These are phyloP conservation scores for Semicossyphus pulcher DNA, from an alignment of 2,113 vertebrate species.

Conservation along the genomic window DNA sequence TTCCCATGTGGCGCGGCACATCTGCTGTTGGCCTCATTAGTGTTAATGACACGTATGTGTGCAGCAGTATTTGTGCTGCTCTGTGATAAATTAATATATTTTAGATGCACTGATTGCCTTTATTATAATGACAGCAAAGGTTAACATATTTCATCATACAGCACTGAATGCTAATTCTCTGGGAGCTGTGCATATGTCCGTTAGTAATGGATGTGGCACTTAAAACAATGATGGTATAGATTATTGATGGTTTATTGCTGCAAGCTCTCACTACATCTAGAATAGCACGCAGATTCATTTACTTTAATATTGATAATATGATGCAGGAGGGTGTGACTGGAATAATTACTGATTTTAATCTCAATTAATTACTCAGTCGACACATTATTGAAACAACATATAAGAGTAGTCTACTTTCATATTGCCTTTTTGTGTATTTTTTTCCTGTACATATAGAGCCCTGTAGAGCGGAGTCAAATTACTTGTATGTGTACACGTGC, in stretches of 20 bases:
- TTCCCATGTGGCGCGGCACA: constrained; percentile 30
- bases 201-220: neutral
- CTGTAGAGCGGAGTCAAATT: too few species aligned
- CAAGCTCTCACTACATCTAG: neutral
- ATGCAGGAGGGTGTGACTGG: too few species aligned
- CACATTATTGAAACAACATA: too few species aligned
- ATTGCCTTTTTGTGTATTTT: too few species aligned
- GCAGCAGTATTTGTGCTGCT: constrained; percentile 20
- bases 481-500: too few species aligned
- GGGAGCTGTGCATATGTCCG: neutral
- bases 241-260: neutral
- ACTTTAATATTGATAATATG: too few species aligned
- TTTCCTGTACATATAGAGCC: too few species aligned
- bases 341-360: too few species aligned
- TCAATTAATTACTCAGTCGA: too few species aligned
- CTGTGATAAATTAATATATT: constrained; percentile 19
- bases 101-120: constrained; percentile 24
- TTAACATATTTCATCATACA: constrained; percentile 9
- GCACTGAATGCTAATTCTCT: neutral
- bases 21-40: constrained; percentile 58
- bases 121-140: constrained; percentile 25
- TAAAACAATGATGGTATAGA: neutral
- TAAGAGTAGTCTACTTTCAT: too few species aligned
- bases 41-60: constrained; percentile 42
- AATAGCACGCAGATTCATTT: neutral